A percentile compares a stretch with the other conserved stretches of the same genome.
Evolutionary conservation across 1,140 invertebrate genomes (phyloP).

Genomic region (Drosophila pruinosa): DNA sequence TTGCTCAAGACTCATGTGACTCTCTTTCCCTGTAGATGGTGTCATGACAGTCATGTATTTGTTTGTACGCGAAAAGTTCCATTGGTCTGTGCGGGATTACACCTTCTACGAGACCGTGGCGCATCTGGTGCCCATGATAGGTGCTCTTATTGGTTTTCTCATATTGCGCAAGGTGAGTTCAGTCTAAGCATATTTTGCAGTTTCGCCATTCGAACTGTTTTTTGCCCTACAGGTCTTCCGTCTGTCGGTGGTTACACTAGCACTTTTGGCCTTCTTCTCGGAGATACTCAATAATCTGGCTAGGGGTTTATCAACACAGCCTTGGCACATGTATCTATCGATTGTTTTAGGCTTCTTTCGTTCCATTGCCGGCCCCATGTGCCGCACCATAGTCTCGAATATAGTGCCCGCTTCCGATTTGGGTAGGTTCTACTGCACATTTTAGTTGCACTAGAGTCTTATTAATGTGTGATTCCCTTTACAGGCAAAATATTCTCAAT

Average conservation of each 20-base stretch:
- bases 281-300: conserved; percentile 83
- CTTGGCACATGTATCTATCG: conserved; percentile 87
- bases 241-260: conserved; percentile 71
- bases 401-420: conserved; percentile 86
- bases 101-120: conserved; percentile 84
- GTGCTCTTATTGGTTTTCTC: conserved; percentile 84
- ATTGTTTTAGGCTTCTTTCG: conserved; percentile 84
- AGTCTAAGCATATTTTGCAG: background rate
- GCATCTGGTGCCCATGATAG: conserved; percentile 83
- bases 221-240: conserved; percentile 65
- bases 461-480: background rate
- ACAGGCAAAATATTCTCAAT: conserved; percentile 86
- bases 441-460: conserved; percentile 1
- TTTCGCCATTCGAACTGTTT: background rate
- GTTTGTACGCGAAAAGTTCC: conserved; percentile 86
- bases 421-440: conserved; percentile 83
- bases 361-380: conserved; percentile 85
- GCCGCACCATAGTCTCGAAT: conserved; percentile 87
- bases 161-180: conserved; percentile 83
- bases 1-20: background rate
- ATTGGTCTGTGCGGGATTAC: conserved; percentile 87
- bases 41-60: conserved; percentile 85
- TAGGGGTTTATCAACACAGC: conserved; percentile 84
- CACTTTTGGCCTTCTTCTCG: conserved; percentile 75
- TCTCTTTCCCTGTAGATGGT: conserved; percentile 47